phyloP scores from a whole-genome alignment of 2,797 vertebrate genomes.

The Cygnus olor region DNA sequence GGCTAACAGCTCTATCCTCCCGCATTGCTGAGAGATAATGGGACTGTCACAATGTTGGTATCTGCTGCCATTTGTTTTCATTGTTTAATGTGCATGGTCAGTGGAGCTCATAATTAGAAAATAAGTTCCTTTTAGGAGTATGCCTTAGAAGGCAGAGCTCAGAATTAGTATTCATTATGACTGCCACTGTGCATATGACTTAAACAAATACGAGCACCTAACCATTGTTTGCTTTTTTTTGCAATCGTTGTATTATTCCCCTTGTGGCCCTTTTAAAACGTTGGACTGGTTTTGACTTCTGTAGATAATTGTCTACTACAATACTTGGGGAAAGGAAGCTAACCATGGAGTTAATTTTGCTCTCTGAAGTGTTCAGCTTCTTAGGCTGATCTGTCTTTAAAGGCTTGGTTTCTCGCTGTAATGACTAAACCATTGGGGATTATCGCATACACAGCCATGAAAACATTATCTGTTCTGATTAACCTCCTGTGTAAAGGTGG shows the following conservation, averaged over 20 bases:
- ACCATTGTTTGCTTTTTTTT: slow-evolving; percentile 12
- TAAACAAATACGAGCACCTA: slow-evolving; percentile 15
- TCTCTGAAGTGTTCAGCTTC: slow-evolving; percentile 11
- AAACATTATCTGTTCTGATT: not conserved
- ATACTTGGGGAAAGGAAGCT: slow-evolving; percentile 1
- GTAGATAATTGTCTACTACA: slow-evolving; percentile 35
- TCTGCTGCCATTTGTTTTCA: slow-evolving; percentile 37
- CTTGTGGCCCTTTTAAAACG: not conserved
- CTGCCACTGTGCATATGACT: not conserved
- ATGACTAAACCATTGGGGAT: not conserved
- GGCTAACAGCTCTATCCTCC: slow-evolving; percentile 13
- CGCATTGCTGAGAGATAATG: slow-evolving; percentile 43
- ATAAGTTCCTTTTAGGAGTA: slow-evolving; percentile 61
- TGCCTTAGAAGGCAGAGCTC: slow-evolving; percentile 46
- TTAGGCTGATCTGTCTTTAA: not conserved
- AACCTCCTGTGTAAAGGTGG: not conserved
- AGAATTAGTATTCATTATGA: slow-evolving; percentile 40
- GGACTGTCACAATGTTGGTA: slow-evolving; percentile 44
- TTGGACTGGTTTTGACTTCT: slow-evolving; percentile 50
- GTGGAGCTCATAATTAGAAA: slow-evolving; percentile 71
- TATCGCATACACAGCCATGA: not conserved
- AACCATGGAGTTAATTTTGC: slow-evolving; percentile 17
- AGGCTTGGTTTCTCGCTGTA: not conserved
- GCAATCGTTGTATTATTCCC: slow-evolving; percentile 18
- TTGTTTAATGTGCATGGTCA: slow-evolving; percentile 67